Percentiles rank a stretch among this genome's conserved stretches.
phyloP scores from a whole-genome alignment of 2,888 invertebrate genomes.

The Cordylochernes scorpioides region DNA sequence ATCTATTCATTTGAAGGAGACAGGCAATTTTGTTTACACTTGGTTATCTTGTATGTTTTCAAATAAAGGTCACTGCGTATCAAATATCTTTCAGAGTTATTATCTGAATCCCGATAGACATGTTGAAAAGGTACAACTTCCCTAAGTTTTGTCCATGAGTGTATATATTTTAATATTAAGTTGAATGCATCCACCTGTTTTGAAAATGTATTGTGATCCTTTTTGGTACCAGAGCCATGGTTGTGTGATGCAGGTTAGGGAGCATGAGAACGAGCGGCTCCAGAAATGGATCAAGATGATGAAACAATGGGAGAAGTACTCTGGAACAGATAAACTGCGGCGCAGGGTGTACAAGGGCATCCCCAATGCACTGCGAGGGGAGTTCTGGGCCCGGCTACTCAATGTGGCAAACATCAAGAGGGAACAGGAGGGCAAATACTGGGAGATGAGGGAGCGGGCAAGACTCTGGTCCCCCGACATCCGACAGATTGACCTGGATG shows the following conservation, averaged over 20 bases:
- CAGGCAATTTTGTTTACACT: too few species aligned
- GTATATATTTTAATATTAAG: too few species aligned
- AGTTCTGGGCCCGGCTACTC: slow-evolving; percentile 51
- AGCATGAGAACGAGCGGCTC: slow-evolving; percentile 62
- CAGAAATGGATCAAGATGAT: slow-evolving; percentile 97
- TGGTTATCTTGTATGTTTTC: too few species aligned
- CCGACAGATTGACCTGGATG: slow-evolving; percentile 93
- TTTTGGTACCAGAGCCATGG: too few species aligned
- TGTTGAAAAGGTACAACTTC: too few species aligned
- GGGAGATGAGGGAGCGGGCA: slow-evolving; percentile 63
- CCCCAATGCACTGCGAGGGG: slow-evolving; percentile 65
- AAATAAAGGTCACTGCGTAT: too few species aligned
- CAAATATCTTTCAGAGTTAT: too few species aligned
- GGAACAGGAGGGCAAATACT: slow-evolving; percentile 48
- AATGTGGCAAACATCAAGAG: slow-evolving; percentile 47
- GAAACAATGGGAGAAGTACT: slow-evolving; percentile 43
- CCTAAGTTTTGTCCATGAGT: too few species aligned
- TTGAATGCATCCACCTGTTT: too few species aligned
- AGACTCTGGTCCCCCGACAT: slow-evolving; percentile 80
- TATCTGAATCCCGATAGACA: too few species aligned
- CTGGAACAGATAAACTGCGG: slow-evolving; percentile 19
- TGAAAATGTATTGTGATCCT: too few species aligned
- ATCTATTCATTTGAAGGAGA: too few species aligned
- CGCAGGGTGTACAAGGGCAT: slow-evolving; percentile 80
- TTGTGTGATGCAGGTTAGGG: slow-evolving; percentile 35